Conservation (phyloP, 2,797 vertebrate species). For the Sus cebifrons region DNA sequence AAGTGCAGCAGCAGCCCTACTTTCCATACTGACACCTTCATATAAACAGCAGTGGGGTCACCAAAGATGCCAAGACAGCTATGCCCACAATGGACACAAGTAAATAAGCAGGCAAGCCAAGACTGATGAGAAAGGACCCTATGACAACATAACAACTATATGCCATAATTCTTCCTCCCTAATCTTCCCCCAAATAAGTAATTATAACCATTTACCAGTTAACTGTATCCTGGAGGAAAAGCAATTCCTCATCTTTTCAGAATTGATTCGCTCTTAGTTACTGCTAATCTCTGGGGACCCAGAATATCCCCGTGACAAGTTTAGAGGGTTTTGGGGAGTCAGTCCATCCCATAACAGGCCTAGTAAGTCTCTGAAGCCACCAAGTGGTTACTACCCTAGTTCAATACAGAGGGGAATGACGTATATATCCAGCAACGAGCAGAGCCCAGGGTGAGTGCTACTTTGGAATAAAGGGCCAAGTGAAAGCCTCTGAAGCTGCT, state of each 20-base stretch:
- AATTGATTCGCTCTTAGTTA: neutral
- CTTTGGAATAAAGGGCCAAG: neutral
- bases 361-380: neutral
- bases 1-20: neutral
- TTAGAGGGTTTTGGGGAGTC: neutral
- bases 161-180: neutral
- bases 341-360: neutral
- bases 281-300: neutral
- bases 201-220: neutral
- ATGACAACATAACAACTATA: neutral
- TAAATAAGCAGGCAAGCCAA: neutral
- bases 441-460: neutral
- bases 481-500: neutral
- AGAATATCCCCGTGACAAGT: neutral
- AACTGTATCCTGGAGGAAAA: neutral
- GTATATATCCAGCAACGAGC: neutral
- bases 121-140: neutral
- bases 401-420: neutral
- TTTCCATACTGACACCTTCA: neutral
- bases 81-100: neutral
- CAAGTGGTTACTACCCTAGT: neutral
- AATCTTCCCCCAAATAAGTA: constrained; percentile 7
- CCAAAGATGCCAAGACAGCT: neutral
- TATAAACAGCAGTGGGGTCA: neutral
- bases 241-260: neutral